Percentiles rank a stretch among this genome's conserved stretches.
Evolutionary conservation across 2,888 invertebrate genomes (phyloP).

Genomic region (Bibio marci): DNA sequence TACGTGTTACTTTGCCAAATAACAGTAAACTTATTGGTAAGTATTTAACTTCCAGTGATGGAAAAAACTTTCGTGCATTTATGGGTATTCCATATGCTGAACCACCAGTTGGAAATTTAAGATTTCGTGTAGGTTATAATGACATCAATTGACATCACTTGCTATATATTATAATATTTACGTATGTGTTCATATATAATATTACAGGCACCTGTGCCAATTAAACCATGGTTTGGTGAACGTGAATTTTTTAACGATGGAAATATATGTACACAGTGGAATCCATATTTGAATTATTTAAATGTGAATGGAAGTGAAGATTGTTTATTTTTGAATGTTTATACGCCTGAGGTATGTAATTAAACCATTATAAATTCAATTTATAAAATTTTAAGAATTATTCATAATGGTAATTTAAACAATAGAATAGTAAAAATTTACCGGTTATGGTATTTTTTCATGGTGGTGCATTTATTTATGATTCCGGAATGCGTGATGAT

Average conservation of each 20-base stretch:
- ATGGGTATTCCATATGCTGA: too few relatives aligned
- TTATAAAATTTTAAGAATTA: too few relatives aligned
- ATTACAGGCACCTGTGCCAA: slow-evolving; percentile 43
- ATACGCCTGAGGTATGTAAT: slow-evolving; percentile 31
- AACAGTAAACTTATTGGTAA: too few relatives aligned
- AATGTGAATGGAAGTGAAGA: slow-evolving; percentile 59
- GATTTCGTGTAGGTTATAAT: too few relatives aligned
- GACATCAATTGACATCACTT: too few relatives aligned
- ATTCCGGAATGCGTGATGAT: slow-evolving; percentile 40
- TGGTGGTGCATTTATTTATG: slow-evolving; percentile 56
- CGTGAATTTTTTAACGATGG: slow-evolving; percentile 46
- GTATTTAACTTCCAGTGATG: too few relatives aligned
- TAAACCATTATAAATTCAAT: too few relatives aligned
- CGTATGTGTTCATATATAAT: slow-evolving; percentile 5
- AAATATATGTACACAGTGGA: slow-evolving; percentile 59
- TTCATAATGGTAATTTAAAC: too few relatives aligned
- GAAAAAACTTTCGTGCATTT: too few relatives aligned
- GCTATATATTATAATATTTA: too few relatives aligned
- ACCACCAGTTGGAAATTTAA: too few relatives aligned
- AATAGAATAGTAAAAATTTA: slow-evolving; percentile 13
- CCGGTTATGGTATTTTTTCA: slow-evolving; percentile 56
- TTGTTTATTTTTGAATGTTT: slow-evolving; percentile 65
- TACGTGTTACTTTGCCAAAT: too few relatives aligned
- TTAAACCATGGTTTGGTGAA: slow-evolving; percentile 41
- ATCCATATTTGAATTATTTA: slow-evolving; percentile 45